Base-by-base conservation (phyloP, 2,797 vertebrate genomes). In the Crocidura indochinensis region DNA sequence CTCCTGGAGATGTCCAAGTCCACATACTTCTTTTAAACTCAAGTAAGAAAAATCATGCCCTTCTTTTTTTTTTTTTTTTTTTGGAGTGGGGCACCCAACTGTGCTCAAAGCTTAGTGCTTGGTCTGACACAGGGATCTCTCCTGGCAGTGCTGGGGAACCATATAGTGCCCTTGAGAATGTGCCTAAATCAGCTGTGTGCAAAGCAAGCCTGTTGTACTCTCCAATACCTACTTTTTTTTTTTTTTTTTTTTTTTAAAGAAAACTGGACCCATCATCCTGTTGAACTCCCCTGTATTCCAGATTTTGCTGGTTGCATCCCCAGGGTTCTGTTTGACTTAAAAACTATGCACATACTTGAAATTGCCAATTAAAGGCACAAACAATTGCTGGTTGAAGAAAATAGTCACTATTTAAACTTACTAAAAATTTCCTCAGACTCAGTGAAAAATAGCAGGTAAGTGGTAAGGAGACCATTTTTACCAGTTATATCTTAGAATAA, bases 401-500 rank as follows among this genome's bases (percentile, higher is more conserved):
- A 64, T 4, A 77, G 20, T 62, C 10, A 87, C 51, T 77, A 24
- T 81, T 91, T 83, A 93, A 77, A 62, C 2, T 20, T 8, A n/a
- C 64, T 85, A 80, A 91, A 78, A 51, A 6, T 14, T 88, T 88
- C 78, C 24, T 44, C 38, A 71, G 44, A 46, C 65, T 87, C 60
- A 83, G 26, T 89, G 64, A 49, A 79, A 88, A 91, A 64, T 86
- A 91, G 26, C 67, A 80, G 22, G 31, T 78, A 80, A 67, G 24
- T 71, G 47, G 20, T 87, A 60, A 91, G 60, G 26, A 82, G 84
- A 91, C 44, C 26, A 24, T 69, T 68, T 76, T 80, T 27, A 20
- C 27, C 94, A 92, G 69, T 78, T 79, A 71, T 60, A 86, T 80
- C 29, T 85, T 94, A 89, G 72, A 85, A 68, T 64, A 91, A 84